These are phyloP conservation scores for Euwallacea fornicatus DNA, from an alignment of 1,140 invertebrate species.

Conservation along the genomic window DNA sequence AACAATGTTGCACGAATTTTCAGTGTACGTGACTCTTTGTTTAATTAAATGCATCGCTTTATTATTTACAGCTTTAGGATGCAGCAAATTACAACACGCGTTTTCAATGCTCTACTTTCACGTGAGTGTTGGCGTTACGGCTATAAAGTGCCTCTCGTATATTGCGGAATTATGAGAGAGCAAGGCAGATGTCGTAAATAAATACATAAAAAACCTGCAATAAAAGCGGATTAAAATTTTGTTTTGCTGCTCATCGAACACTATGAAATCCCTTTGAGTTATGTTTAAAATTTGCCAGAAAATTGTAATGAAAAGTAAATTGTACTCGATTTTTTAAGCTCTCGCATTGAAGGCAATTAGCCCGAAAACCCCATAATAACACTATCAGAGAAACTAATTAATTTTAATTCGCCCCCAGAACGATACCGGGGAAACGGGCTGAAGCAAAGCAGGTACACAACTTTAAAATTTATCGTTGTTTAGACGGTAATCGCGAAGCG, in stretches of 20 bases:
- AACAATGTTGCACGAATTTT: slow-evolving; percentile 4
- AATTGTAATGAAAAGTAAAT: too few species aligned
- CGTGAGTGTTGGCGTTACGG: slow-evolving; percentile 1
- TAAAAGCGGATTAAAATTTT: too few species aligned
- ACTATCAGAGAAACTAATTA: slow-evolving; percentile 10
- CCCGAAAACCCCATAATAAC: slow-evolving; percentile 2
- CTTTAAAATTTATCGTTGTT: slow-evolving; percentile 29
- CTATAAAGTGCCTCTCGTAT: not conserved
- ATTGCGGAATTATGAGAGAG: not conserved
- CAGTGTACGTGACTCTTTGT: slow-evolving; percentile 3
- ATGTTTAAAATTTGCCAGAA: too few species aligned
- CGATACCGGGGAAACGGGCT: not conserved
- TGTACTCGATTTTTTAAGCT: too few species aligned
- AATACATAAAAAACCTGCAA: too few species aligned
- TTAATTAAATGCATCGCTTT: slow-evolving; percentile 7
- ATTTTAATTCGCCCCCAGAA: slow-evolving; percentile 14
- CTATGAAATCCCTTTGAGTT: too few species aligned
- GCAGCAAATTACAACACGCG: not conserved
- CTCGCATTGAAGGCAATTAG: not conserved
- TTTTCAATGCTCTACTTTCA: slow-evolving; percentile 1
- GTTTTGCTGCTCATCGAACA: too few species aligned
- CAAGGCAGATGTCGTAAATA: too few species aligned
- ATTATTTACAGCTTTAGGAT: slow-evolving; percentile 4
- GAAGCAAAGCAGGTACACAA: slow-evolving; percentile 7
- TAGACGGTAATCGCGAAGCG: slow-evolving; percentile 8